phyloP scores from a whole-genome alignment of 2,888 invertebrate genomes.

The Tenthredo notha region DNA sequence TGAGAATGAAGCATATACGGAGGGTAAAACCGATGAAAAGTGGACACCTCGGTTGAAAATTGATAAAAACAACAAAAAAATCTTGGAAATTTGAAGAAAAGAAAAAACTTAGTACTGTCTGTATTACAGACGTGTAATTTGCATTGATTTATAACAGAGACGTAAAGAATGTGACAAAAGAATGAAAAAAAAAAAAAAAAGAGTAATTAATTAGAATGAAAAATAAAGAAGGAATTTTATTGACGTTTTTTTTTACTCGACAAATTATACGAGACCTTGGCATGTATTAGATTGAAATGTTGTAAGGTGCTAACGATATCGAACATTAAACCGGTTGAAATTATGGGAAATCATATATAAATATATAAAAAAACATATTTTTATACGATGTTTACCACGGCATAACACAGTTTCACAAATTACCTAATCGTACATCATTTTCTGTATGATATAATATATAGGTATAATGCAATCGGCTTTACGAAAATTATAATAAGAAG shows the following conservation, averaged over 20 bases:
- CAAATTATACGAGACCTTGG: constrained; percentile 36
- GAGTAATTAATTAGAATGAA: neutral
- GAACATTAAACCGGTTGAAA: constrained; percentile 28
- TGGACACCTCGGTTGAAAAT: too few relatives aligned
- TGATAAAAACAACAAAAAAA: too few relatives aligned
- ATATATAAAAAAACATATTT: neutral
- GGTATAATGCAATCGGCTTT: neutral
- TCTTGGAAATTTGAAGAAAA: too few relatives aligned
- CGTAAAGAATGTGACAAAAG: neutral
- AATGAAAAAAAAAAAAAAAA: neutral
- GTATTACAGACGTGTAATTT: neutral
- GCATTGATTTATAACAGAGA: neutral
- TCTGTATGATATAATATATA: neutral
- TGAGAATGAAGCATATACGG: too few relatives aligned
- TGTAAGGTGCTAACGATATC: neutral
- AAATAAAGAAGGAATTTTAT: neutral
- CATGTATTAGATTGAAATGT: constrained; percentile 28
- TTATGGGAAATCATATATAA: neutral
- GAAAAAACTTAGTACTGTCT: too few relatives aligned
- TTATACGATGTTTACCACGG: neutral
- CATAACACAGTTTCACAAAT: neutral
- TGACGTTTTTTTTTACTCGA: neutral
- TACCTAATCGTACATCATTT: neutral
- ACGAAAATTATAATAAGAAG: neutral
- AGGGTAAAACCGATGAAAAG: too few relatives aligned